Conservation (phyloP, 2,113 vertebrate species). For the Indri indri region DNA sequence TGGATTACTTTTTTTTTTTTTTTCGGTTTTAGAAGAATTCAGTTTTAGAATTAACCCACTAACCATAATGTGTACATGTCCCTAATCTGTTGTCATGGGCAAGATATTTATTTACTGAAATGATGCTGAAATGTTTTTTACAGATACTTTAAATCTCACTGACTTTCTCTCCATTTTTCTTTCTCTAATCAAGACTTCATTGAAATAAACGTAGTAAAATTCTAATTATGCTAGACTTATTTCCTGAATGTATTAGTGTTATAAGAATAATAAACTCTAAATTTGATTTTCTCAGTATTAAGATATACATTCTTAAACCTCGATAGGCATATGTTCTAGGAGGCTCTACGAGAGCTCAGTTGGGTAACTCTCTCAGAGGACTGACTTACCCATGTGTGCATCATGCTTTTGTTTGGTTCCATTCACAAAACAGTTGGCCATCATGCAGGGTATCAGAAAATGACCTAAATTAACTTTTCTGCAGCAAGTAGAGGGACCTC, state of each 20-base stretch:
- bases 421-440: neutral
- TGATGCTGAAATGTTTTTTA: neutral
- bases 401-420: neutral
- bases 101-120: neutral
- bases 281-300: neutral
- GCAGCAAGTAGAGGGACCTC: neutral
- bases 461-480: conserved; percentile 37
- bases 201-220: conserved; percentile 31
- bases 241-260: neutral
- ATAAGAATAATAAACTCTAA: neutral
- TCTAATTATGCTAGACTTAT: neutral
- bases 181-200: neutral
- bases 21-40: neutral
- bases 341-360: neutral
- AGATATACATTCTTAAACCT: neutral
- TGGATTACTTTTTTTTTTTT: neutral
- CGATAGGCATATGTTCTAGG: neutral
- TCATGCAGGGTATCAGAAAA: neutral
- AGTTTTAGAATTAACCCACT: neutral
- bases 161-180: neutral
- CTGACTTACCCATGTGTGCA: neutral
- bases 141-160: neutral
- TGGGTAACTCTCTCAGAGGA: neutral
- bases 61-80: neutral
- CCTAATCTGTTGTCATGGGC: neutral